Evolutionary conservation across 2,888 invertebrate species (phyloP).

Genomic region (Amblyteles armatorius): DNA sequence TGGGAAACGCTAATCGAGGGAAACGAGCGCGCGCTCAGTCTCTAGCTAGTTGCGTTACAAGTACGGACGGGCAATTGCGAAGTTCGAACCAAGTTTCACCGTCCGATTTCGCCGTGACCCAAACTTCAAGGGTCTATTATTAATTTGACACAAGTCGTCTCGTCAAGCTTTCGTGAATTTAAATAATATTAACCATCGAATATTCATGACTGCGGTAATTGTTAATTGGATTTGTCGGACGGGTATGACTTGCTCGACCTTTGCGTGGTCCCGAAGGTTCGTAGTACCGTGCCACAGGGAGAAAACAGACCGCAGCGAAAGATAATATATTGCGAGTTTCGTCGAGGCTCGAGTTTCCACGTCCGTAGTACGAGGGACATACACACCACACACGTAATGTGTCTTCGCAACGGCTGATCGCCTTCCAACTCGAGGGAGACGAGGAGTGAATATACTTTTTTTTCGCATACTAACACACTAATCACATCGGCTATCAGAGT

Average conservation of each 20-base stretch:
- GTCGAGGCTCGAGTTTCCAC: conserved; percentile 3
- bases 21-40: conserved; percentile 25
- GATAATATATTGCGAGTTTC: conserved; percentile 55
- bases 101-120: conserved; percentile 29
- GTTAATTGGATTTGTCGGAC: conserved; percentile 59
- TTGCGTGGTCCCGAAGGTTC: conserved; percentile 43
- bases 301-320: conserved; percentile 41
- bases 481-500: not conserved
- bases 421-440: conserved; percentile 47
- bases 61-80: not conserved
- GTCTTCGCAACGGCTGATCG: conserved; percentile 50
- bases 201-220: not conserved
- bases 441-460: conserved; percentile 46
- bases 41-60: not conserved
- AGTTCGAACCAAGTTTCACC: not conserved
- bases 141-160: not conserved
- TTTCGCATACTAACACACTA: not conserved
- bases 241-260: conserved; percentile 50
- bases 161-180: not conserved
- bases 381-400: conserved; percentile 31
- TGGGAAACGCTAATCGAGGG: conserved; percentile 25
- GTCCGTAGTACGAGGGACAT: not conserved
- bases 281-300: conserved; percentile 16
- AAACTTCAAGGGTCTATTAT: not conserved
- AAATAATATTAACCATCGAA: not conserved